Conservation (phyloP, 2,113 vertebrate species). For the Melanerpes formicivorus region DNA sequence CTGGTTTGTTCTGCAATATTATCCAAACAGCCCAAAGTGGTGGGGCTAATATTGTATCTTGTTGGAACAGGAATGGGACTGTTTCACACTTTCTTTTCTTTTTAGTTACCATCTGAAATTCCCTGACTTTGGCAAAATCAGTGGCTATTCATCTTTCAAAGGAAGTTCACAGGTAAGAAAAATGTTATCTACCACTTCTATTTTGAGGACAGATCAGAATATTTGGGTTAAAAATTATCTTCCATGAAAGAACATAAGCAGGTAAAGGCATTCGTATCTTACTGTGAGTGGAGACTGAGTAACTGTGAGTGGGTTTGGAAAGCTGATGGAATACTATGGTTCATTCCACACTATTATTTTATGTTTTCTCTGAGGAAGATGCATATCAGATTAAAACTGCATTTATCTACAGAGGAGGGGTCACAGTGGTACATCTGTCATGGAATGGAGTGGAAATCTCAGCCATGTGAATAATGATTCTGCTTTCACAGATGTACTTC, state of each 20-base stretch:
- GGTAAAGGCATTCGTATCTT: not conserved
- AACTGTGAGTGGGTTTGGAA: not conserved
- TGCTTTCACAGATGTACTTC: not conserved
- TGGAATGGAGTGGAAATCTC: not conserved
- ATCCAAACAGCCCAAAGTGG: not conserved
- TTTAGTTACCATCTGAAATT: not conserved
- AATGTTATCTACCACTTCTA: not conserved
- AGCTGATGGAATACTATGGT: not conserved
- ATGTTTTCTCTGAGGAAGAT: not conserved
- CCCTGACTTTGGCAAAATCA: conserved; percentile 22
- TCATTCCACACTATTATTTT: conserved; percentile 15
- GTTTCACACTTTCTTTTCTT: not conserved
- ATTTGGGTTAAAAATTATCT: not conserved
- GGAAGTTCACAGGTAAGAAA: conserved; percentile 27
- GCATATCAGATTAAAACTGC: not conserved
- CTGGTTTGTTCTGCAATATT: not conserved
- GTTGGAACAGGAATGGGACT: not conserved
- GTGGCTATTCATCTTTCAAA: not conserved
- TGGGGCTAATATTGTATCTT: not conserved
- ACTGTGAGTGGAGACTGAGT: not conserved
- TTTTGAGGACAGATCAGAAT: not conserved
- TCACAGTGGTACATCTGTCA: not conserved
- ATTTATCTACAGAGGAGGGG: not conserved
- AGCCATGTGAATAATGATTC: not conserved
- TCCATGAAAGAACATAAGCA: not conserved